Evolutionary conservation across 1,140 invertebrate genomes (phyloP).

Genomic region (Drosophila sucinea): DNA sequence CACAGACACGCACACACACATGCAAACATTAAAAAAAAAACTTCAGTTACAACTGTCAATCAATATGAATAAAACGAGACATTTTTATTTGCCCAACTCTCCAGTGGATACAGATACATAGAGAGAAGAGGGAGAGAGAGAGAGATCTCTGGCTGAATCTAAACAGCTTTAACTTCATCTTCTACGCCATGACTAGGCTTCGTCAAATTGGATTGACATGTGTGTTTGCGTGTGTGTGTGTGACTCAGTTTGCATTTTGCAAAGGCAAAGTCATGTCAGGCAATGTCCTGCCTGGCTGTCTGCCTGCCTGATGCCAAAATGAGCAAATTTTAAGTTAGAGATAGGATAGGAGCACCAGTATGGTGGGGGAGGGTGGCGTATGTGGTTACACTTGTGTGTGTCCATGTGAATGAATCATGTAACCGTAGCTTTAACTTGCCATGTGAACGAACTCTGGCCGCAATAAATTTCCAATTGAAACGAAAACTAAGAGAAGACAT

Average conservation of each 20-base stretch:
- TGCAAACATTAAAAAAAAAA: slow-evolving; percentile 16
- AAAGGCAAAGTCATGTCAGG: slow-evolving; percentile 28
- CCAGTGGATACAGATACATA: slow-evolving; percentile 34
- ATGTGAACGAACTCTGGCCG: slow-evolving; percentile 76
- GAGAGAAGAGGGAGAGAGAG: background rate
- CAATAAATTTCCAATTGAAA: slow-evolving; percentile 77
- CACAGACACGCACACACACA: background rate
- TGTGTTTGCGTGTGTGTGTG: slow-evolving; percentile 30
- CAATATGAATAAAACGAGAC: slow-evolving; percentile 53
- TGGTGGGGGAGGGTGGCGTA: background rate
- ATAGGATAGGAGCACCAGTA: background rate
- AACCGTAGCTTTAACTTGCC: slow-evolving; percentile 69
- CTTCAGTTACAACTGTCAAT: slow-evolving; percentile 37
- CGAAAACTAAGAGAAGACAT: slow-evolving; percentile 36
- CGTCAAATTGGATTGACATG: slow-evolving; percentile 73
- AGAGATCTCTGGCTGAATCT: slow-evolving; percentile 9
- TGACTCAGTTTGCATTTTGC: slow-evolving; percentile 58
- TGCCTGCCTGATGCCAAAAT: slow-evolving; percentile 25
- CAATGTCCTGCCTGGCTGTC: slow-evolving; percentile 24
- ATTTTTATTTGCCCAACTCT: slow-evolving; percentile 58
- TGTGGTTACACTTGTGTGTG: slow-evolving; percentile 21
- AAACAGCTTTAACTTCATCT: slow-evolving; percentile 13
- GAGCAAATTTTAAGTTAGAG: slow-evolving; percentile 39
- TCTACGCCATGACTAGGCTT: slow-evolving; percentile 26
- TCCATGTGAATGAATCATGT: slow-evolving; percentile 70